Conservation (phyloP, 30 jellyfish, hydroid and myxozoan species). For the Rhopilema esculentum region DNA sequence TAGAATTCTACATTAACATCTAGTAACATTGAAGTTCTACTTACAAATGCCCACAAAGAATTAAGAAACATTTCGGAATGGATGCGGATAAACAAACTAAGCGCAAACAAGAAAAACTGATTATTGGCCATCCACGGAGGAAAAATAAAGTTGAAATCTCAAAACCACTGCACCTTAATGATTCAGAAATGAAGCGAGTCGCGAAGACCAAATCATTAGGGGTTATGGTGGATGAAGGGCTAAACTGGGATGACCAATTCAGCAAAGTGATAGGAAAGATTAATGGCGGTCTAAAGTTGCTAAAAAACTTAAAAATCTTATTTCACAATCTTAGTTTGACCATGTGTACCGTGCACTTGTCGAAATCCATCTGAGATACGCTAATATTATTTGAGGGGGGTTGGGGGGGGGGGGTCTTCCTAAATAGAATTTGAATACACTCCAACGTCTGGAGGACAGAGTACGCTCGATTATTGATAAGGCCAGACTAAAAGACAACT, state of each 20-base stretch:
- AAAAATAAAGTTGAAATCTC: background rate
- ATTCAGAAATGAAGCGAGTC: background rate
- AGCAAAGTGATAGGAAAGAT: background rate
- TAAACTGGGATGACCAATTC: conserved; percentile 1
- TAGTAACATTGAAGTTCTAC: background rate
- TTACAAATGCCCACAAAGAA: conserved; percentile 19
- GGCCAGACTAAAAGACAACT: conserved; percentile 21
- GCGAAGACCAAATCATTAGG: conserved; percentile 27
- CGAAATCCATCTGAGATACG: background rate
- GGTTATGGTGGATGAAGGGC: conserved; percentile 31
- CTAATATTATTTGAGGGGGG: background rate
- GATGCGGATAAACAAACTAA: conserved; percentile 20
- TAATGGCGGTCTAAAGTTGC: background rate
- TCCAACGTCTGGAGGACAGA: conserved; percentile 3
- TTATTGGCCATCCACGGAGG: conserved; percentile 15
- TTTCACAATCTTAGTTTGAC: background rate
- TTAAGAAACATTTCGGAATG: conserved; percentile 11
- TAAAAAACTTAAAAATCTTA: background rate
- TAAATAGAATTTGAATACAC: background rate
- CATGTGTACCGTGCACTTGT: background rate
- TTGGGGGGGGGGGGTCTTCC: conserved; percentile 15
- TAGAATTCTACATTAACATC: conserved; percentile 13
- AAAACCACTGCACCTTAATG: conserved; percentile 12
- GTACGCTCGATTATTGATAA: conserved; percentile 6
- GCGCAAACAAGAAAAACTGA: conserved; percentile 22